Percentiles rank a stretch among this genome's conserved stretches.
phyloP scores from a whole-genome alignment of 2,113 vertebrate species.

The Oceanites oceanicus region DNA sequence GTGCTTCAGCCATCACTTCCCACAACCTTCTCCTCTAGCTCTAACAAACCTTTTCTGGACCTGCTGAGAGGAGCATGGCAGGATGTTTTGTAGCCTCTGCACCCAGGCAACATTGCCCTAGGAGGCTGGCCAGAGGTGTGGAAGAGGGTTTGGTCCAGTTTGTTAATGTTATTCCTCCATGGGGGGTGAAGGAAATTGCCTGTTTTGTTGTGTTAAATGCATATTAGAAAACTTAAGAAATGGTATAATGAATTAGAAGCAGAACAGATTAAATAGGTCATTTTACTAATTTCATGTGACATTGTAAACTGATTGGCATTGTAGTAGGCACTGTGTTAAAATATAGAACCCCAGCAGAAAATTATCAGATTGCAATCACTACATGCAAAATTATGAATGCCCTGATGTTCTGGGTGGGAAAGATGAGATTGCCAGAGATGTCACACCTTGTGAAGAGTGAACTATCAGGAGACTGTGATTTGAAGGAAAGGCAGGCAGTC shows the following conservation, averaged over 20 bases:
- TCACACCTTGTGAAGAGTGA: fast-evolving
- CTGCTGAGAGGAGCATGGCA: neutral
- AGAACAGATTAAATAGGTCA: neutral
- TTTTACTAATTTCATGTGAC: neutral
- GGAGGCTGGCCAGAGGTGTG: neutral
- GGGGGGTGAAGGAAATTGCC: neutral
- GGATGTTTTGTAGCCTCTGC: neutral
- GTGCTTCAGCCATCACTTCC: neutral
- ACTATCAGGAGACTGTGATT: neutral
- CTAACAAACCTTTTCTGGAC: neutral
- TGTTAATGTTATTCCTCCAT: neutral
- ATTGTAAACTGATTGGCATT: neutral
- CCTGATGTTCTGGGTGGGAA: neutral
- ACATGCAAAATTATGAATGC: neutral
- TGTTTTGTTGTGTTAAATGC: neutral
- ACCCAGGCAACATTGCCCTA: neutral
- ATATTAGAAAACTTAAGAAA: neutral
- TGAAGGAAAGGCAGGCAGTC: neutral
- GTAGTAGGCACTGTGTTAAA: neutral
- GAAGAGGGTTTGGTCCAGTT: neutral
- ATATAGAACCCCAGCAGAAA: neutral
- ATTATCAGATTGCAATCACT: neutral
- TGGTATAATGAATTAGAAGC: neutral
- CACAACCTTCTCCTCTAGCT: neutral
- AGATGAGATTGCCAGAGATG: neutral